Evolutionary conservation across 1,140 invertebrate species (phyloP).

Genomic region (Lepidostoma basale): DNA sequence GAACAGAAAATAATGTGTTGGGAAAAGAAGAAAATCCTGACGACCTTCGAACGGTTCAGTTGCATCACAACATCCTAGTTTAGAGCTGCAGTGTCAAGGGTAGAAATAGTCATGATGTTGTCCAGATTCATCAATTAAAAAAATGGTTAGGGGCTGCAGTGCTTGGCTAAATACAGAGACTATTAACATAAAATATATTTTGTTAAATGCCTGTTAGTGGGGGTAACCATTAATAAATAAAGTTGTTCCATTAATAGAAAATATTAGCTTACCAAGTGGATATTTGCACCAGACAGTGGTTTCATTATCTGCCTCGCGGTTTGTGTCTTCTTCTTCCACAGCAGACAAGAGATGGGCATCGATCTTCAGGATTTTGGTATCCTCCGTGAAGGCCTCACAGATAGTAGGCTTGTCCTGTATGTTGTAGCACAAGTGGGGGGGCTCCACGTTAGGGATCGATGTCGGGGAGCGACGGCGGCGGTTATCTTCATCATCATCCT

Average conservation of each 20-base stretch:
- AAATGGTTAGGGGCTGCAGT: no score
- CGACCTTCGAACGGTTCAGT: no score
- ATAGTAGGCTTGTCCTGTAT: constrained; percentile 48
- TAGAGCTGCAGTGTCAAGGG: no score
- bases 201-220: no score
- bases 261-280: constrained; percentile 54
- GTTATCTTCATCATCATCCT: constrained; percentile 26
- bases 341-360: constrained; percentile 56
- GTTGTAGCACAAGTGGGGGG: constrained; percentile 68
- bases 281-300: constrained; percentile 64
- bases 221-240: background rate
- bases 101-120: no score
- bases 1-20: no score
- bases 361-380: constrained; percentile 54
- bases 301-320: constrained; percentile 44
- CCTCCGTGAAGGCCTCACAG: constrained; percentile 65
- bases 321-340: constrained; percentile 52
- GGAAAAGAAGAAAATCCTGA: no score
- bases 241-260: background rate
- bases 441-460: constrained; percentile 38
- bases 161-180: no score
- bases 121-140: no score
- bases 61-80: no score
- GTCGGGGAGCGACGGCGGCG: background rate
- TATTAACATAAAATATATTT: no score